These are phyloP conservation scores for Ataeniobius toweri DNA, from an alignment of 2,797 vertebrate genomes.

Conservation along the genomic window DNA sequence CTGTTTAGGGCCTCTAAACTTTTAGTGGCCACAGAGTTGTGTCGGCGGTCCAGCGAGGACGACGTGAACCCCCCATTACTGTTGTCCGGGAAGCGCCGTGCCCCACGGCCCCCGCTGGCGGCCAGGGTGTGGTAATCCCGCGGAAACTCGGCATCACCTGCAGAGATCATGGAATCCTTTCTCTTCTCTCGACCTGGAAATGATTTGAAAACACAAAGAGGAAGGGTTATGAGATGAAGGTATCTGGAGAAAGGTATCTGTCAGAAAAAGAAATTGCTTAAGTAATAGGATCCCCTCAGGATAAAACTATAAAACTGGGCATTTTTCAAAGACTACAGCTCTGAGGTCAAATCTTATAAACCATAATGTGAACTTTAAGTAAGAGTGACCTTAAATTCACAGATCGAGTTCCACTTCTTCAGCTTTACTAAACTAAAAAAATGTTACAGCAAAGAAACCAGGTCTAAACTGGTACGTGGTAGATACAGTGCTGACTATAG, in stretches of 20 bases:
- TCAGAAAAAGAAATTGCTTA: neutral
- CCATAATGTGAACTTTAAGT: neutral
- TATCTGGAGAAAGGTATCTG: no score
- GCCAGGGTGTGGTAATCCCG: constrained; percentile 93
- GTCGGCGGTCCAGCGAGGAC: constrained; percentile 85
- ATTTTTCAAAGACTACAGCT: neutral
- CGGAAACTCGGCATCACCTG: constrained; percentile 94
- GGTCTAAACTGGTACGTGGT: neutral
- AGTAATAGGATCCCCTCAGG: neutral
- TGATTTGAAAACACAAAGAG: neutral
- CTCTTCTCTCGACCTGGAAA: constrained; percentile 89
- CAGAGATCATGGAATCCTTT: constrained; percentile 93
- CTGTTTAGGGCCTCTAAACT: constrained; percentile 92
- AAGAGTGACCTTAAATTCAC: neutral
- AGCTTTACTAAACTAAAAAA: neutral
- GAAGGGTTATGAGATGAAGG: neutral
- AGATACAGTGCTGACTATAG: neutral
- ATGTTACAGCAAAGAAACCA: neutral
- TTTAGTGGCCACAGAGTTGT: constrained; percentile 88
- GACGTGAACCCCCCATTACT: constrained; percentile 81
- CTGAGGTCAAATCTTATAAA: neutral
- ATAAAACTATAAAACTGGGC: neutral
- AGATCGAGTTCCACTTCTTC: neutral
- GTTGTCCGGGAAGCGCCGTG: constrained; percentile 65
- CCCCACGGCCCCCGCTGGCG: constrained; percentile 79